These are phyloP conservation scores for Mesorhabditis sp. DNA, from an alignment of 2,888 invertebrate species.

Conservation along the genomic window DNA sequence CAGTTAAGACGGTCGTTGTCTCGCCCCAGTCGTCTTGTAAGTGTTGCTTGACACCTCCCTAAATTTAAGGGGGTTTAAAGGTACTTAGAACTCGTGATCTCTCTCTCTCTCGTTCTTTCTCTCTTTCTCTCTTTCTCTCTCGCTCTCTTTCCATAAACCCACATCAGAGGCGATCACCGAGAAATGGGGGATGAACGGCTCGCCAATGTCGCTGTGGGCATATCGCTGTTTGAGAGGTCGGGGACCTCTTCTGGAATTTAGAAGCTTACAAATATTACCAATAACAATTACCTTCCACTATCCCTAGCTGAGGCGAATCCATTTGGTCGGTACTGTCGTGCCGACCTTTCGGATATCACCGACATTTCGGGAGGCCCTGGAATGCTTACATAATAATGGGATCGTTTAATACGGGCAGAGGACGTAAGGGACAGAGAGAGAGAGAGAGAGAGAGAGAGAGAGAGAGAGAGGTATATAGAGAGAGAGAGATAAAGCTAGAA, in stretches of 20 bases:
- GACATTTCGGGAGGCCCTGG: too few species aligned
- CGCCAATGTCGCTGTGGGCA: constrained; percentile 40
- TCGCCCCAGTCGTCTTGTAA: constrained; percentile 49
- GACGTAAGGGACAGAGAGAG: too few species aligned
- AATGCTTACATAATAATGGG: too few species aligned
- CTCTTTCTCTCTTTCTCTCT: background rate
- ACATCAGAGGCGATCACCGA: constrained; percentile 48
- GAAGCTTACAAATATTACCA: background rate
- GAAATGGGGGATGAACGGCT: constrained; percentile 44
- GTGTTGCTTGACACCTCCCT: constrained; percentile 24
- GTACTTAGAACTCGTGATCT: background rate
- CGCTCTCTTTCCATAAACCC: background rate
- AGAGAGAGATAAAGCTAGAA: too few species aligned
- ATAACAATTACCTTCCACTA: too few species aligned
- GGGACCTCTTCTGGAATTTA: background rate
- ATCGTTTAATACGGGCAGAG: too few species aligned
- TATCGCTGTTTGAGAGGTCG: constrained; percentile 20
- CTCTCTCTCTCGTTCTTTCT: background rate
- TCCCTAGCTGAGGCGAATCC: too few species aligned
- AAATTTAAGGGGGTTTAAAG: constrained; percentile 1
- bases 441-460: too few species aligned
- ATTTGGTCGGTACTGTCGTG: too few species aligned
- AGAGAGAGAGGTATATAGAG: too few species aligned
- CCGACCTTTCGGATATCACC: too few species aligned
- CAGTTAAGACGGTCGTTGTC: constrained; percentile 54